Base-by-base conservation (phyloP, 1,140 invertebrate genomes). In the Hyphantria cunea region DNA sequence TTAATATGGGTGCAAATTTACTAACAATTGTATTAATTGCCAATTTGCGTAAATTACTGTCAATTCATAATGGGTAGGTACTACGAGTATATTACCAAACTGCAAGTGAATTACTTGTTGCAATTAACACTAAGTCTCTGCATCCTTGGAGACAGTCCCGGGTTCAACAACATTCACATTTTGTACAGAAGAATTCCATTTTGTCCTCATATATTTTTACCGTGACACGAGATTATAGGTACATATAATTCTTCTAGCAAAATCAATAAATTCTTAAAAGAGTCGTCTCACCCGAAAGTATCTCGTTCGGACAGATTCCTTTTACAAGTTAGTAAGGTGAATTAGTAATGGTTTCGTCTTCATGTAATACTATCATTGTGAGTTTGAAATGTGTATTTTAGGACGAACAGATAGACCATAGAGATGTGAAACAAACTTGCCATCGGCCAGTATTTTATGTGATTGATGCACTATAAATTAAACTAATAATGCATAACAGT, bases 361-460 rank as follows among this genome's bases (percentile, higher is more conserved):
- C 14, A 55, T 64, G 12, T 63, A 64, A 66, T 76, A 58, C 65
- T 75, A 65, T 64, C 63, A 60, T 55, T 78, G 84, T 90, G 72
- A 87, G 85, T 88, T 75, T 76, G 77, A 87, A 86, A 82, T 68
- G 83, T 84, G 81, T 85, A 70, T 59, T 89, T 89, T 86, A 87
- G 83, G 80, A 84, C 78, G 81, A 80, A 87, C 83, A 88, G 84
- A 89, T 84, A 89, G 83, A 86, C 84, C 76, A 80, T 73, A 86
- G 72, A 82, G 76, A 70, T 72, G 78, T 86, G 81, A 87, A 81
- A 60, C 54, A 67, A 58, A 62, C 70, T 67, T 73, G 66, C 74
- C 81, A 80, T 82, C 68, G 70, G 66, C 70, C 74, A 70, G 72
- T 71, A 82, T 76, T 74, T 68, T 25, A 59, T 74, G 76, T 76